Conservation (phyloP, 2,888 invertebrate species). For the Drosophila tanythrix region DNA sequence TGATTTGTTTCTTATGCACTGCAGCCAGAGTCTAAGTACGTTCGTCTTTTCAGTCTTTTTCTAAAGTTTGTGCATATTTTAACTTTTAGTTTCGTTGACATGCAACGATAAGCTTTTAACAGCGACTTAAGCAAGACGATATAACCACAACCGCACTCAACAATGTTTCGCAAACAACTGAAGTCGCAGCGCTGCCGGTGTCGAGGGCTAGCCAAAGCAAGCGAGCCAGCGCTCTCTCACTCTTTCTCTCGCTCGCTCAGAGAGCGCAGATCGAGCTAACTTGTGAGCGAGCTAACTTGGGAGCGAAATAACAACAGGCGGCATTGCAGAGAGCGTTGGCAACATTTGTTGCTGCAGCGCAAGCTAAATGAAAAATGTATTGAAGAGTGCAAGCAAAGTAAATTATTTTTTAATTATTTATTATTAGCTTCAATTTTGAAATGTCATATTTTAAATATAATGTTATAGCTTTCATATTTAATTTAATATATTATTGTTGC, state of each 20-base stretch:
- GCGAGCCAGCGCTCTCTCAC: slow-evolving; percentile 12
- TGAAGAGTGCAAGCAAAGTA: background rate
- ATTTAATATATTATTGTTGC: background rate
- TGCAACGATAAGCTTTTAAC: slow-evolving; percentile 31
- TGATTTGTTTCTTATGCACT: slow-evolving; percentile 3
- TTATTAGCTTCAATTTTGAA: background rate
- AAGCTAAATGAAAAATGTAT: background rate
- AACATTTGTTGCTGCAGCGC: slow-evolving; percentile 48
- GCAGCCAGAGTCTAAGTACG: background rate
- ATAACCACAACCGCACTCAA: slow-evolving; percentile 53
- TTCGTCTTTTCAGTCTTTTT: slow-evolving; percentile 2
- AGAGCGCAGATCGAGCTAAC: slow-evolving; percentile 55
- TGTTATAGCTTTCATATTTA: background rate
- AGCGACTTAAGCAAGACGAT: slow-evolving; percentile 8
- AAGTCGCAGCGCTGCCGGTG: slow-evolving; percentile 34
- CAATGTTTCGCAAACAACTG: slow-evolving; percentile 48
- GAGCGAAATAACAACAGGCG: slow-evolving; percentile 33
- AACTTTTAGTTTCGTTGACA: slow-evolving; percentile 54
- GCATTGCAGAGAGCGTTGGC: slow-evolving; percentile 22
- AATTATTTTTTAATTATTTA: background rate
- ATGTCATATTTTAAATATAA: background rate
- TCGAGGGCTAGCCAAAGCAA: slow-evolving; percentile 62
- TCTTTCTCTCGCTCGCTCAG: slow-evolving; percentile 4
- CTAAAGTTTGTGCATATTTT: slow-evolving; percentile 27
- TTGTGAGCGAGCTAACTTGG: slow-evolving; percentile 5